phyloP scores from a whole-genome alignment of 1,140 invertebrate species.

The Drosophila albomicans region DNA sequence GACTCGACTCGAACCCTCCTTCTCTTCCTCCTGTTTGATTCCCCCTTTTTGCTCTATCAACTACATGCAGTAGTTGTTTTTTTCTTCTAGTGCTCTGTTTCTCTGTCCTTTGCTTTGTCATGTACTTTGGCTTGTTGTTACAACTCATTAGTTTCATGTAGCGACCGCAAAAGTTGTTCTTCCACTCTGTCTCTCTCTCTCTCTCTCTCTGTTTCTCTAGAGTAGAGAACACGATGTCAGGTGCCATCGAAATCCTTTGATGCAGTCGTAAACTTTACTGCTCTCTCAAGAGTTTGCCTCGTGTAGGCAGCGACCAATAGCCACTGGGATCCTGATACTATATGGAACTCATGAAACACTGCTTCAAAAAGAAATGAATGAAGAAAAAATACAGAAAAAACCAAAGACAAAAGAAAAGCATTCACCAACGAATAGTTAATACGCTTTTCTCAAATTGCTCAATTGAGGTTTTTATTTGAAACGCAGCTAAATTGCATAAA shows the following conservation, averaged over 20 bases:
- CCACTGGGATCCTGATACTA: background rate
- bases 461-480: no score
- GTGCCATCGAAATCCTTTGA: conserved; percentile 65
- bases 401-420: no score
- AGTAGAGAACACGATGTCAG: conserved; percentile 35
- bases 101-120: conserved; percentile 40
- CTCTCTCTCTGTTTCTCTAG: background rate
- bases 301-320: conserved; percentile 6
- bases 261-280: conserved; percentile 69
- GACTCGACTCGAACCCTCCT: conserved; percentile 7
- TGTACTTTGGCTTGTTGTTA: conserved; percentile 69
- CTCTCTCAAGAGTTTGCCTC: conserved; percentile 39
- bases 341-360: no score
- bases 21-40: background rate
- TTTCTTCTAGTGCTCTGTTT: background rate
- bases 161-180: conserved; percentile 21
- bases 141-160: conserved; percentile 74
- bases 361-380: no score
- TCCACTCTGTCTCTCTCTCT: background rate
- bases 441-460: no score
- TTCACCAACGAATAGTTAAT: no score
- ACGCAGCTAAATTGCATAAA: no score
- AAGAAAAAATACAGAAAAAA: no score
- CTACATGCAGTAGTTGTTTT: conserved; percentile 23
- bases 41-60: background rate